phyloP scores from a whole-genome alignment of 2,888 invertebrate species.

The Tortricodes alternella region DNA sequence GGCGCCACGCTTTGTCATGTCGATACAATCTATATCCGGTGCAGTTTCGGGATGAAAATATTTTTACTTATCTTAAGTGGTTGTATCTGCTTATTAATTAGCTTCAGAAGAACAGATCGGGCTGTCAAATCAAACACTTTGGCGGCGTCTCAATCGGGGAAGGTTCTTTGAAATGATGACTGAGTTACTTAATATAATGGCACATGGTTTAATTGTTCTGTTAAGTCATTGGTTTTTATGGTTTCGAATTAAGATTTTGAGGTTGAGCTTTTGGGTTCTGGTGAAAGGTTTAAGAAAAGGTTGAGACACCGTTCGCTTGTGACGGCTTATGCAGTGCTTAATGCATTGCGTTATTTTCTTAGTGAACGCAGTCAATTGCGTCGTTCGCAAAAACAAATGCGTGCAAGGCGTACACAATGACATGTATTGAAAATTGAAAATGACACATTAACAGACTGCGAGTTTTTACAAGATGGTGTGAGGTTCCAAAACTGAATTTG shows the following conservation, averaged over 20 bases:
- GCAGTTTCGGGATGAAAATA: slow-evolving; percentile 81
- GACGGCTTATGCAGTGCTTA: too few relatives aligned
- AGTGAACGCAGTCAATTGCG: too few relatives aligned
- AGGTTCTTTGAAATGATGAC: slow-evolving; percentile 65
- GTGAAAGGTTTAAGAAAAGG: neutral
- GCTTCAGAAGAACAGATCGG: slow-evolving; percentile 70
- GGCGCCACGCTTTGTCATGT: slow-evolving; percentile 82
- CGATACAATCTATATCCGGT: slow-evolving; percentile 81
- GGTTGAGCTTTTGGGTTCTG: slow-evolving; percentile 1
- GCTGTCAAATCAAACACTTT: slow-evolving; percentile 80
- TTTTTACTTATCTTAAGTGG: slow-evolving; percentile 83
- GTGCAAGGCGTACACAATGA: too few relatives aligned
- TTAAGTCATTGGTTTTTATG: slow-evolving; percentile 43
- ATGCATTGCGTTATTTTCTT: too few relatives aligned
- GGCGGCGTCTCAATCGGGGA: slow-evolving; percentile 73
- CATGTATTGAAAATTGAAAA: too few relatives aligned
- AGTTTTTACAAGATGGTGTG: too few relatives aligned
- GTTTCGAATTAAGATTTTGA: slow-evolving; percentile 18
- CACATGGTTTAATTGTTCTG: slow-evolving; percentile 32
- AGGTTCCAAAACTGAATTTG: too few relatives aligned
- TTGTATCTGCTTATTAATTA: slow-evolving; percentile 83
- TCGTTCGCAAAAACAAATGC: too few relatives aligned
- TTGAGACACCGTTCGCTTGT: neutral
- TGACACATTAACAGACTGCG: too few relatives aligned
- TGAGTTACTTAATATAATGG: slow-evolving; percentile 34